These are phyloP conservation scores for Gambelia wislizenii DNA, from an alignment of 2,797 vertebrate genomes.

Conservation along the genomic window DNA sequence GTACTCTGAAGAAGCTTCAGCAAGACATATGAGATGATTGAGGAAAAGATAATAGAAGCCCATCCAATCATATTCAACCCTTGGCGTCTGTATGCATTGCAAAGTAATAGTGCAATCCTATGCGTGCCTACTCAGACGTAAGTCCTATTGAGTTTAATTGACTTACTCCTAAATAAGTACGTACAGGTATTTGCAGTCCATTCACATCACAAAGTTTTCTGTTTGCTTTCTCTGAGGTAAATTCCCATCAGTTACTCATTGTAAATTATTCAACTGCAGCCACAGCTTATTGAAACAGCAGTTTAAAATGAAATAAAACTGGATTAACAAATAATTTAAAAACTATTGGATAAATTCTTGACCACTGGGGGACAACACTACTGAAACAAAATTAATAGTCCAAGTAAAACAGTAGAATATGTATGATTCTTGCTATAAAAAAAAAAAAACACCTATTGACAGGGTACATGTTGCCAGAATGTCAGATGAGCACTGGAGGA, in stretches of 20 bases:
- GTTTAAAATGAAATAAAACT: not conserved
- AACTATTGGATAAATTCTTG: not conserved
- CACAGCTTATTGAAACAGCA: not conserved
- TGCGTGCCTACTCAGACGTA: not conserved
- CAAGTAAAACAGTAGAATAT: not conserved
- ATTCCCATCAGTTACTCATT: not conserved
- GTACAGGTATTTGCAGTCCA: not conserved
- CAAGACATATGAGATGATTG: no score
- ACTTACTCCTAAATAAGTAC: not conserved
- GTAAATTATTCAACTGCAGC: not conserved
- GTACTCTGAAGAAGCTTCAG: no score
- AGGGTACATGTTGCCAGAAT: no score
- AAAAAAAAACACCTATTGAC: no score
- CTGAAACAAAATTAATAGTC: not conserved
- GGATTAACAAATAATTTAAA: not conserved
- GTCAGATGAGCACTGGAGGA: no score
- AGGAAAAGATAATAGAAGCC: no score
- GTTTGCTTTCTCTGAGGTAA: not conserved
- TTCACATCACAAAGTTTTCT: not conserved
- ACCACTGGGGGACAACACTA: not conserved
- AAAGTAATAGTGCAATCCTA: not conserved
- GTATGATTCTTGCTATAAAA: not conserved
- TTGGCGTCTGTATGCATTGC: not conserved
- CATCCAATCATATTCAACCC: not conserved
- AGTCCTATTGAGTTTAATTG: not conserved